These are phyloP conservation scores for Gobionotothen gibberifrons DNA, from an alignment of 2,797 vertebrate species.

Conservation along the genomic window DNA sequence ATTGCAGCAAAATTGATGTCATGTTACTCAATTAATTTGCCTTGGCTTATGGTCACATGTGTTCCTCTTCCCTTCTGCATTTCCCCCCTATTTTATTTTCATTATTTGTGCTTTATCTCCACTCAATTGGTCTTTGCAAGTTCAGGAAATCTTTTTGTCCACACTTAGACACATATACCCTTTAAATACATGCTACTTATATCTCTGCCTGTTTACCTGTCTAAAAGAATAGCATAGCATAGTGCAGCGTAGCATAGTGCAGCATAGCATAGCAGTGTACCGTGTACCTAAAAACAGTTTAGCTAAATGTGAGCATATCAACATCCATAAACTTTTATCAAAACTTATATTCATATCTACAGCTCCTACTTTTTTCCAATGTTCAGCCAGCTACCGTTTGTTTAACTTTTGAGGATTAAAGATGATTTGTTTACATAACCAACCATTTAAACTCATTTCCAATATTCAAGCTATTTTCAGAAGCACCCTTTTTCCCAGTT, in stretches of 20 bases:
- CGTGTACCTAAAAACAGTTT: conserved; percentile 1
- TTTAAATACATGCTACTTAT: not conserved
- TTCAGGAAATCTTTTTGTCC: not conserved
- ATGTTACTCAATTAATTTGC: not conserved
- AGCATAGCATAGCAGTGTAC: not conserved
- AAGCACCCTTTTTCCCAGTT: conserved; percentile 13
- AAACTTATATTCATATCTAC: not conserved
- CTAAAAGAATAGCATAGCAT: not conserved
- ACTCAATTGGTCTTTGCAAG: not conserved
- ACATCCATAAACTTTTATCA: not conserved
- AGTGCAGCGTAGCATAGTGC: not conserved
- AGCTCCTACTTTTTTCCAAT: not conserved
- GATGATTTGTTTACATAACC: conserved; percentile 39
- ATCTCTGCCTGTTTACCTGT: not conserved
- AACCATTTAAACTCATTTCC: conserved; percentile 9
- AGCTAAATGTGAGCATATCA: not conserved
- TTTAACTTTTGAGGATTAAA: conserved; percentile 14
- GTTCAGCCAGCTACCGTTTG: not conserved
- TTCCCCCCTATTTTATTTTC: not conserved
- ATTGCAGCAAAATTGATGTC: conserved; percentile 17
- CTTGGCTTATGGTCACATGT: not conserved
- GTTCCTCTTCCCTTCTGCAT: not conserved
- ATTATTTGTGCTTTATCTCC: not conserved
- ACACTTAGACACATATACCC: not conserved
- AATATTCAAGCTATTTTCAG: not conserved